phyloP scores from a whole-genome alignment of 2,797 vertebrate species.

The Crotalus adamanteus region DNA sequence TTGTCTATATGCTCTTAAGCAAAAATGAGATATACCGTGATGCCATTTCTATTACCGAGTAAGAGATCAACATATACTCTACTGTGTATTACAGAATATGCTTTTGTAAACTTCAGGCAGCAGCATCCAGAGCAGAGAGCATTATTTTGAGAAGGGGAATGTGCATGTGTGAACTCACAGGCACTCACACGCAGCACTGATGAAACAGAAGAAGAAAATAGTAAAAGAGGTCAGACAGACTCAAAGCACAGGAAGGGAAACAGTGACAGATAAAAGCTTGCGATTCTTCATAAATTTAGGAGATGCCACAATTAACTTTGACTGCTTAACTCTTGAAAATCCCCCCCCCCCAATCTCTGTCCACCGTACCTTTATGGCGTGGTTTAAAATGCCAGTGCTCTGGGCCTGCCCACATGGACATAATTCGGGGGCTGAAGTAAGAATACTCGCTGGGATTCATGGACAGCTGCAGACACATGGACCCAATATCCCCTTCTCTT shows the following conservation, averaged over 20 bases:
- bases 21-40: neutral
- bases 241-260: neutral
- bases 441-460: constrained; percentile 92
- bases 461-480: constrained; percentile 88
- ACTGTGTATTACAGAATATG: no score
- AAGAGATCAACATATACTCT: neutral
- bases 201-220: neutral
- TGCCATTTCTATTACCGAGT: neutral
- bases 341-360: fast-evolving
- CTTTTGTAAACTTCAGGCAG: neutral
- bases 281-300: neutral
- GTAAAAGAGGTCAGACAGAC: neutral
- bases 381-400: constrained; percentile 95
- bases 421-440: constrained; percentile 93
- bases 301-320: neutral
- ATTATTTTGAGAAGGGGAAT: neutral
- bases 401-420: constrained; percentile 93
- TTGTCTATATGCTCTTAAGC: neutral
- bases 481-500: constrained; percentile 78
- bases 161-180: neutral
- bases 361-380: constrained; percentile 78
- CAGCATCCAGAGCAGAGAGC: neutral
- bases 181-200: no score
- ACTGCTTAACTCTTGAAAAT: neutral
- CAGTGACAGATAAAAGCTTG: neutral